These are phyloP conservation scores for Drosophila sp. DNA, from an alignment of 1,140 invertebrate genomes.

Conservation along the genomic window DNA sequence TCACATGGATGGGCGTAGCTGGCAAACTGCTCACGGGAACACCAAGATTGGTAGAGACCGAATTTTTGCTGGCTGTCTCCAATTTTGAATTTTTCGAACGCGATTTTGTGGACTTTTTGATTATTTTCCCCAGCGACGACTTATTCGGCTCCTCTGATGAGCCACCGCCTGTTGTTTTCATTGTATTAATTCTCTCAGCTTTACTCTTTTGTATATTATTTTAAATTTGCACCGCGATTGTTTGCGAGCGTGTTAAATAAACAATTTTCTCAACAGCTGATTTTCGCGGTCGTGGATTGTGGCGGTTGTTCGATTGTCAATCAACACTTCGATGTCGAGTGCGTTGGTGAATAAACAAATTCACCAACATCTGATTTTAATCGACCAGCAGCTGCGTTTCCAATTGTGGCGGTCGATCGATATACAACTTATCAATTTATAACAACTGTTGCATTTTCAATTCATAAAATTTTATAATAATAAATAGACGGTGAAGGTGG, in stretches of 20 bases:
- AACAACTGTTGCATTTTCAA: slow-evolving; percentile 36
- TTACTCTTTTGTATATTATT: slow-evolving; percentile 8
- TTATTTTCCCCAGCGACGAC: slow-evolving; percentile 61
- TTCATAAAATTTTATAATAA: slow-evolving; percentile 5
- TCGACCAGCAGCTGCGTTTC: no score
- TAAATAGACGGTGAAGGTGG: neutral
- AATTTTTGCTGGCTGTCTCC: slow-evolving; percentile 53
- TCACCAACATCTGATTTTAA: no score
- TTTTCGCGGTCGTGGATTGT: neutral
- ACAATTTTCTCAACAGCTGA: slow-evolving; percentile 30
- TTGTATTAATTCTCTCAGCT: slow-evolving; percentile 34
- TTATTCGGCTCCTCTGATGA: slow-evolving; percentile 67
- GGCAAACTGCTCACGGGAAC: slow-evolving; percentile 55
- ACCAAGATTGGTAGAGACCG: slow-evolving; percentile 16
- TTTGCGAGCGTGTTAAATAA: slow-evolving; percentile 3
- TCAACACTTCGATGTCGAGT: neutral
- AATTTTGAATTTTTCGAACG: slow-evolving; percentile 72
- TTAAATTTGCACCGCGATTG: slow-evolving; percentile 6
- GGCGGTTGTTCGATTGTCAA: slow-evolving; percentile 5
- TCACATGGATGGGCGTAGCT: slow-evolving; percentile 58
- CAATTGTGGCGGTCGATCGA: no score
- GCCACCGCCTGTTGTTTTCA: slow-evolving; percentile 68
- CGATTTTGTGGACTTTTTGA: slow-evolving; percentile 79
- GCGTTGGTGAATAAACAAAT: no score
- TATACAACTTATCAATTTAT: no score